phyloP scores from a whole-genome alignment of 2,888 invertebrate genomes.

The Andrena chrysosceles region DNA sequence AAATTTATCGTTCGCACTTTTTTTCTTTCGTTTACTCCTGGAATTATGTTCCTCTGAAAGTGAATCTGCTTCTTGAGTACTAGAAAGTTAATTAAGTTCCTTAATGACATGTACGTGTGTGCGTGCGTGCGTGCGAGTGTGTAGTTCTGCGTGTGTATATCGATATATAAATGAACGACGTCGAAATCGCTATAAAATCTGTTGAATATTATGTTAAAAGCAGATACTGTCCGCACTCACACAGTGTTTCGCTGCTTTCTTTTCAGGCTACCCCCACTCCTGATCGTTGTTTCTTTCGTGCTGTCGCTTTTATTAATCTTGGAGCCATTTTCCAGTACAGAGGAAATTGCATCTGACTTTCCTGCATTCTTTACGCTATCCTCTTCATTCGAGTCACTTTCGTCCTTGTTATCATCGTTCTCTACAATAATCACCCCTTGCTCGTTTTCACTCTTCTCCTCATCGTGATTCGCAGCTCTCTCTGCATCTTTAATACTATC shows the following conservation, averaged over 20 bases:
- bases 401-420: slow-evolving; percentile 15
- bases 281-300: slow-evolving; percentile 41
- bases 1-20: slow-evolving; percentile 85
- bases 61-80: slow-evolving; percentile 50
- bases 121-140: neutral
- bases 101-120: neutral
- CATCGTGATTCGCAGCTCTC: slow-evolving; percentile 6
- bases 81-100: slow-evolving; percentile 36
- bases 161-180: neutral
- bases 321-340: slow-evolving; percentile 19
- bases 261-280: slow-evolving; percentile 62
- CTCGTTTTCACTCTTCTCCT: slow-evolving; percentile 9
- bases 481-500: neutral
- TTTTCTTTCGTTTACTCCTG: slow-evolving; percentile 73
- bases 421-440: slow-evolving; percentile 33
- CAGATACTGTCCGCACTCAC: slow-evolving; percentile 64
- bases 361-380: slow-evolving; percentile 19
- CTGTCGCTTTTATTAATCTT: slow-evolving; percentile 36
- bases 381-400: slow-evolving; percentile 18
- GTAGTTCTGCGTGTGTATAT: too few species aligned
- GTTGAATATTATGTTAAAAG: neutral
- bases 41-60: slow-evolving; percentile 45
- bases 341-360: neutral
- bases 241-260: slow-evolving; percentile 75
- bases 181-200: neutral